Base-by-base conservation (phyloP, 2,797 vertebrate species). In the Rhynchotus rufescens region DNA sequence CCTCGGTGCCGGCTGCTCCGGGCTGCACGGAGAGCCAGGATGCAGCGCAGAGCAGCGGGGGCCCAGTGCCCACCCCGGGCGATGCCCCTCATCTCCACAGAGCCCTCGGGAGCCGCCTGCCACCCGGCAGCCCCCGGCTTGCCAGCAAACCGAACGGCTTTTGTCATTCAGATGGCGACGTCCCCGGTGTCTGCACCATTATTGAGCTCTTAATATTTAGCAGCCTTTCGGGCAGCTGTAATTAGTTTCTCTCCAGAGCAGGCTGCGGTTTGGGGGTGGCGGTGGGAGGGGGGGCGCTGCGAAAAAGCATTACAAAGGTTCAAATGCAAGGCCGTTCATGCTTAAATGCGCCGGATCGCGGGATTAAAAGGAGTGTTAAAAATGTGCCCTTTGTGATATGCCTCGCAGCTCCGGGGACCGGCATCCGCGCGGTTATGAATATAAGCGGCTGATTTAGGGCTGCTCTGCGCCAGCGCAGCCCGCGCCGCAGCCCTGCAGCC, bases 281-380 rank as follows among this genome's bases (percentile, higher is more conserved):
- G 15, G n/a, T 22, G 36, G 34, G 15, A 6, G 8, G 15, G 34
- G 20, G 8, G 57, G 34, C 85, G 95, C 71, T 20, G 30, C 54
- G 10, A 60, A 60, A 75, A 85, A 71, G 77, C 79, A 12, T 89
- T 49, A 89, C 23, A 2, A 80, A 80, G 65, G 69, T 80, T 95
- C 90, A 90, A 61, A 95, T 20, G 88, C 93, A 36, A 96, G 89
- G 80, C 80, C 47, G 65, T 26, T 56, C 81, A 64, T 72, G 89
- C 94, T 95, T 90, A 88, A 96, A 94, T 10, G 66, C 9, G 21
- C 54, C 30, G 75, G 71, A 79, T 54, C 11, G 56, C 60, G 90
- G 88, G 94, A 94, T 96, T 96, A 96, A 96, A 85, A 84, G 93
- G 20, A 65, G 95, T 85, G 85, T 93, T 96, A 38, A 94, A 96